Percentiles rank a stretch among this genome's conserved stretches.
Conservation (phyloP, 2,113 vertebrate species). For the Ornithorhynchus anatinus region DNA sequence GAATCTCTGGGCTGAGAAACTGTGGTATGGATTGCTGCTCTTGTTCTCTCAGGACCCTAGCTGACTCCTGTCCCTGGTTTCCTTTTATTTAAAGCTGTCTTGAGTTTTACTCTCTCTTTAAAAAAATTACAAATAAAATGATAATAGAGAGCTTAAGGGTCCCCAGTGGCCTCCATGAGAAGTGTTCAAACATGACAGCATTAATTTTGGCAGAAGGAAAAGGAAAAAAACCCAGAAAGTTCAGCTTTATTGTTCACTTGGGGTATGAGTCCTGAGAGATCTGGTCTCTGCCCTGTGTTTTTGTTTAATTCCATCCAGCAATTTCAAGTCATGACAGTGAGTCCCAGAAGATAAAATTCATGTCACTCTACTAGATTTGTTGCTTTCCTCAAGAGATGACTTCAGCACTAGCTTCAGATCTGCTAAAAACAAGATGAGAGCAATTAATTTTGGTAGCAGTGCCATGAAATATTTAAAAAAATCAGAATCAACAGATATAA, state of each 20-base stretch:
- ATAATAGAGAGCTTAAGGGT: too few relatives aligned
- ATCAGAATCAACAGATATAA: background rate
- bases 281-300: slow-evolving; percentile 21
- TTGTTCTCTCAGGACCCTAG: too few relatives aligned
- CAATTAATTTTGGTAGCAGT: background rate
- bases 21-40: too few relatives aligned
- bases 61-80: too few relatives aligned
- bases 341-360: background rate
- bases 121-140: too few relatives aligned
- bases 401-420: background rate
- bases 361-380: background rate
- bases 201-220: slow-evolving; percentile 27
- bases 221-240: slow-evolving; percentile 36
- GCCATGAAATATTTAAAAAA: background rate
- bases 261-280: slow-evolving; percentile 34
- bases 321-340: background rate
- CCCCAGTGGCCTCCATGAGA: background rate
- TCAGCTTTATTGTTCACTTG: slow-evolving; percentile 40
- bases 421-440: background rate
- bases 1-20: too few relatives aligned
- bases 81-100: too few relatives aligned
- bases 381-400: background rate
- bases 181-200: slow-evolving; percentile 5
- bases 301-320: slow-evolving; percentile 26
- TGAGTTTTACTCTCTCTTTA: too few relatives aligned